Conservation (phyloP, 2,888 invertebrate genomes). For the Drosophila trichaetosa region DNA sequence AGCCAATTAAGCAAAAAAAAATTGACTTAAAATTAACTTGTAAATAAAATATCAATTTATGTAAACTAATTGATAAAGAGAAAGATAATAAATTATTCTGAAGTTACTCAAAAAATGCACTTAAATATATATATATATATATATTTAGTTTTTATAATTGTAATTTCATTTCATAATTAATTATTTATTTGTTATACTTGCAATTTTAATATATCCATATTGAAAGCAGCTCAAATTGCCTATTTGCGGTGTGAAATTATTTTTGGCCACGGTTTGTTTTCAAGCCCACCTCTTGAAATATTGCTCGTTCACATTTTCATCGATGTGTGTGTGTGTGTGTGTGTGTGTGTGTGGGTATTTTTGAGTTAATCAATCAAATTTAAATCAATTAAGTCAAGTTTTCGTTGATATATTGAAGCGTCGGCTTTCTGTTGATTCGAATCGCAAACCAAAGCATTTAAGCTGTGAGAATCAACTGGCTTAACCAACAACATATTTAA, state of each 20-base stretch:
- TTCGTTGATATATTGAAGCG: conserved; percentile 30
- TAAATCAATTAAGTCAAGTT: conserved; percentile 65
- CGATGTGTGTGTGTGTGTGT: too few species aligned
- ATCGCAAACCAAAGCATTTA: conserved; percentile 46
- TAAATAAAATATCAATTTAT: neutral
- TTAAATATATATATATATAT: neutral
- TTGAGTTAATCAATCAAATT: conserved; percentile 65
- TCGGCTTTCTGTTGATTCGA: conserved; percentile 30
- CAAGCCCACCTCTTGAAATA: neutral
- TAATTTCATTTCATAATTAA: neutral
- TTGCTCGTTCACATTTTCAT: too few species aligned
- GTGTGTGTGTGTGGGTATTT: neutral
- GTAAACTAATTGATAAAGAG: neutral
- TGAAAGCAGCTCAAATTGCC: too few species aligned
- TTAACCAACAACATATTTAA: conserved; percentile 46
- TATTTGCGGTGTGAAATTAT: neutral
- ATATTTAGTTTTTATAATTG: neutral
- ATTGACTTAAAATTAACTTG: neutral
- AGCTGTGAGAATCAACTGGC: conserved; percentile 36
- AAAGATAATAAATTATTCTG: neutral
- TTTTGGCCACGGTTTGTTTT: neutral
- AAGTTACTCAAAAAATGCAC: neutral
- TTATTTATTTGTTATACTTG: neutral
- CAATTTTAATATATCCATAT: neutral
- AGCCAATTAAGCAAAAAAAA: neutral